Evolutionary conservation across 2,797 vertebrate genomes (phyloP).

Genomic region (Pteropus rufus): DNA sequence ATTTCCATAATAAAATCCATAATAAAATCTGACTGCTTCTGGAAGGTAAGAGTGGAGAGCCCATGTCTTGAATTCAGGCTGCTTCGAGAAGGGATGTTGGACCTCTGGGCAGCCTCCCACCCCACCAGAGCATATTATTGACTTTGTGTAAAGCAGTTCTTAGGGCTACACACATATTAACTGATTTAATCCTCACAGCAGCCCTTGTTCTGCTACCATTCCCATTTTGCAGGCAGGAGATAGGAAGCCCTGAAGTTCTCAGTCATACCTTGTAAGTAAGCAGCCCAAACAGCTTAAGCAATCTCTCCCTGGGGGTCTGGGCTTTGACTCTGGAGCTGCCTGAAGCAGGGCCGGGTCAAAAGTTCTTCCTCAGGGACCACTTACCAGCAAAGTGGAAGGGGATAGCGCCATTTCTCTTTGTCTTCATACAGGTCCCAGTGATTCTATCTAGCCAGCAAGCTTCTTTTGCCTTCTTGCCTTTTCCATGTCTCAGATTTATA

Average conservation of each 20-base stretch:
- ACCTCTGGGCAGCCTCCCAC: not conserved
- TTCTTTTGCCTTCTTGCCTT: not conserved
- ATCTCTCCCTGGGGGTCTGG: not conserved
- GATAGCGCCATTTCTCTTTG: not conserved
- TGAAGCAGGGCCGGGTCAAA: not conserved
- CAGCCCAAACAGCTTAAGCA: rapidly evolving
- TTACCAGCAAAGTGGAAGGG: not conserved
- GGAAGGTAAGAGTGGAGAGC: not conserved
- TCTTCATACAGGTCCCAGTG: not conserved
- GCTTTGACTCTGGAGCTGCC: not conserved
- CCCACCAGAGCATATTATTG: not conserved
- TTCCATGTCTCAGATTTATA: not conserved
- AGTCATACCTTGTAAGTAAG: not conserved
- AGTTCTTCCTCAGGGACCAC: not conserved
- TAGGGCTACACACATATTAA: not conserved
- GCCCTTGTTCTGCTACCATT: not conserved
- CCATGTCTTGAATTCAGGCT: not conserved
- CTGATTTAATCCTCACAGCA: not conserved
- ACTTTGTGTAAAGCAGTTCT: not conserved
- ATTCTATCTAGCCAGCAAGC: not conserved
- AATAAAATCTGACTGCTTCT: not conserved
- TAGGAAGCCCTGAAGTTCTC: not conserved
- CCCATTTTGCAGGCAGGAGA: not conserved
- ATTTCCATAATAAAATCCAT: not conserved
- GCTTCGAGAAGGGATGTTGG: not conserved